phyloP scores from a whole-genome alignment of 2,113 vertebrate species.

The Felis catus region DNA sequence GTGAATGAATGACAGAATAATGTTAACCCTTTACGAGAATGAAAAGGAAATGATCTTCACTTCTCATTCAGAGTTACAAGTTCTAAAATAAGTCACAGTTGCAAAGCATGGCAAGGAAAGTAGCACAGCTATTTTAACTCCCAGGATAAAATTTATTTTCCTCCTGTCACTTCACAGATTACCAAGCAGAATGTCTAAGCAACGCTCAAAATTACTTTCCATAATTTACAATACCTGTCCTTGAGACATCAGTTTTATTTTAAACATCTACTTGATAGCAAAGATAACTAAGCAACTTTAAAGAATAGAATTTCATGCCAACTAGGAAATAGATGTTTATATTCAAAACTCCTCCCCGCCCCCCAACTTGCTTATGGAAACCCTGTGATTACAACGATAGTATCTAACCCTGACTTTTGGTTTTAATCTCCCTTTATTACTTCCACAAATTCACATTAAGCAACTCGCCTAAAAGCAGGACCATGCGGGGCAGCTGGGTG shows the following conservation, averaged over 20 bases:
- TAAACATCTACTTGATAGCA: constrained; percentile 58
- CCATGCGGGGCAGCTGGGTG: background rate
- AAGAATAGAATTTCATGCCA: constrained; percentile 22
- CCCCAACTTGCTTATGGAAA: background rate
- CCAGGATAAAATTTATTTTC: background rate
- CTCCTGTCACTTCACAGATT: background rate
- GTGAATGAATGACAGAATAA: background rate
- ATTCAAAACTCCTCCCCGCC: background rate
- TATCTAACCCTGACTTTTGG: constrained; percentile 10
- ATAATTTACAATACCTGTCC: background rate
- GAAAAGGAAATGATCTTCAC: constrained; percentile 28
- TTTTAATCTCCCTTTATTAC: constrained; percentile 48
- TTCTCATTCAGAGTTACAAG: background rate
- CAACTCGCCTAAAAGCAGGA: background rate
- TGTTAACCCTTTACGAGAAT: constrained; percentile 10
- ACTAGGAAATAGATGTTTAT: constrained; percentile 5
- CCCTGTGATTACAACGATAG: background rate
- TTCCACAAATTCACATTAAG: constrained; percentile 39
- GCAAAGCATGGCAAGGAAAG: constrained; percentile 20
- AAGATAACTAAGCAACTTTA: constrained; percentile 49
- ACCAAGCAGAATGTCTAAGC: constrained; percentile 45
- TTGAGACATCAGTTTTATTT: constrained; percentile 41
- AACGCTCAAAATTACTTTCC: constrained; percentile 27
- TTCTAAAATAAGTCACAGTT: constrained; percentile 35
- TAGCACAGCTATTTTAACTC: background rate